A percentile compares a stretch with the other conserved stretches of the same genome.
Conservation (phyloP, 2,113 vertebrate species). For the Leiothrix lutea region DNA sequence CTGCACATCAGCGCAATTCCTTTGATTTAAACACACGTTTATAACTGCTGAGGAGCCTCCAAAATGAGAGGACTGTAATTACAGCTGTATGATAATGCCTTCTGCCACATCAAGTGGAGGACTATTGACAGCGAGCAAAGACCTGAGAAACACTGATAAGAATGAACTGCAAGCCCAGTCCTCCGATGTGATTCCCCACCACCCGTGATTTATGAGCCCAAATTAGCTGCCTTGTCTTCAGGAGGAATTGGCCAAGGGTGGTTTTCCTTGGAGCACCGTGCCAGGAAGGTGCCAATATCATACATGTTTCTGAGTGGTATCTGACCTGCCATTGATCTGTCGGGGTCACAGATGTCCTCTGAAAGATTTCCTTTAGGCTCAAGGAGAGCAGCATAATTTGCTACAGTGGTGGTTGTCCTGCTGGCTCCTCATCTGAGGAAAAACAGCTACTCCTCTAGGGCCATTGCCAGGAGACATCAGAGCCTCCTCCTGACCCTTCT, state of each 20-base stretch:
- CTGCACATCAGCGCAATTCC: background rate
- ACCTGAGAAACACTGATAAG: constrained; percentile 34
- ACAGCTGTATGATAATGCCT: background rate
- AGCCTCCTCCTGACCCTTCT: background rate
- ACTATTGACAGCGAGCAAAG: background rate
- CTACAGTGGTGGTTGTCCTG: background rate
- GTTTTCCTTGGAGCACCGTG: background rate
- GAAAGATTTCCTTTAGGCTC: constrained; percentile 35
- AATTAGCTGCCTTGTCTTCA: background rate
- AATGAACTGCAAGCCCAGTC: constrained; percentile 17
- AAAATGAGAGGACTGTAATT: constrained; percentile 13
- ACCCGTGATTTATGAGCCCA: background rate
- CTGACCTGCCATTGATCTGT: constrained; percentile 60
- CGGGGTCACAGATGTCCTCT: background rate
- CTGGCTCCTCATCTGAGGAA: constrained; percentile 1
- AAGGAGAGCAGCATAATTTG: background rate
- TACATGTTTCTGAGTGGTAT: background rate
- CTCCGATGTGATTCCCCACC: background rate
- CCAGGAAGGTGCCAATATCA: constrained; percentile 26
- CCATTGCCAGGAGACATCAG: background rate
- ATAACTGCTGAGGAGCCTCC: background rate
- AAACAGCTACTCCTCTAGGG: background rate
- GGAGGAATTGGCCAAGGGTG: background rate
- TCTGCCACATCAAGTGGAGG: background rate
- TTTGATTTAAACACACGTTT: background rate